Conservation (phyloP, 2,797 vertebrate species). For the Hylomyscus alleni region DNA sequence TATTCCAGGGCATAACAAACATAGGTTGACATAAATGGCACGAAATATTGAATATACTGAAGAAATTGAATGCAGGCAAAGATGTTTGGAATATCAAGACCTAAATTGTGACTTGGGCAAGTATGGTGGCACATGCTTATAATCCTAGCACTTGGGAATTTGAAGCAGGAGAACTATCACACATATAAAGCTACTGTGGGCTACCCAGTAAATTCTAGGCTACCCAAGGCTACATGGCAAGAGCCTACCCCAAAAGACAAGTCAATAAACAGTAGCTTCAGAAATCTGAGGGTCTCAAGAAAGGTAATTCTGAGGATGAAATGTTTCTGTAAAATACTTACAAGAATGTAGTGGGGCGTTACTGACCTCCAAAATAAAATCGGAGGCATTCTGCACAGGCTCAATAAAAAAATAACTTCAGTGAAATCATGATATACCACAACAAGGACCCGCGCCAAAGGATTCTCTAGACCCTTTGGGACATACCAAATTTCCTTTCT, state of each 20-base stretch:
- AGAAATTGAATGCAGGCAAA: constrained; percentile 10
- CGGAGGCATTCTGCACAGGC: constrained; percentile 53
- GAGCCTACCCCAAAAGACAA: background rate
- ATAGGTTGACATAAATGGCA: background rate
- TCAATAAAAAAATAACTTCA: constrained; percentile 64
- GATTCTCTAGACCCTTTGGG: constrained; percentile 63
- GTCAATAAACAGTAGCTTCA: constrained; percentile 46
- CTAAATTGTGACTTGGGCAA: constrained; percentile 1
- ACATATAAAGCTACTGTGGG: background rate
- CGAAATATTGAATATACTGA: constrained; percentile 21
- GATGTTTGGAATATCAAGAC: constrained; percentile 51
- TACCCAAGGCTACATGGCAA: background rate
- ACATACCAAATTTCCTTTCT: constrained; percentile 71
- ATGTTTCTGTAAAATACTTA: constrained; percentile 43
- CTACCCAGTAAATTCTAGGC: background rate
- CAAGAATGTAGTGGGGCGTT: constrained; percentile 18
- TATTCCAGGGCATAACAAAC: background rate
- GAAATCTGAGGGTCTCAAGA: constrained; percentile 56
- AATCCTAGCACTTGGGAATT: background rate
- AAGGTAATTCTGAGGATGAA: constrained; percentile 31
- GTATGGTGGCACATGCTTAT: too few relatives aligned
- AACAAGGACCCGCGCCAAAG: constrained; percentile 58
- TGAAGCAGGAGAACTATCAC: background rate
- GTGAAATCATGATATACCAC: constrained; percentile 68
- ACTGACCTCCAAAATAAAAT: constrained; percentile 66